Percentiles rank a stretch among this genome's conserved stretches.
Conservation (phyloP, 2,888 invertebrate species). For the Chaitophorus viminalis region DNA sequence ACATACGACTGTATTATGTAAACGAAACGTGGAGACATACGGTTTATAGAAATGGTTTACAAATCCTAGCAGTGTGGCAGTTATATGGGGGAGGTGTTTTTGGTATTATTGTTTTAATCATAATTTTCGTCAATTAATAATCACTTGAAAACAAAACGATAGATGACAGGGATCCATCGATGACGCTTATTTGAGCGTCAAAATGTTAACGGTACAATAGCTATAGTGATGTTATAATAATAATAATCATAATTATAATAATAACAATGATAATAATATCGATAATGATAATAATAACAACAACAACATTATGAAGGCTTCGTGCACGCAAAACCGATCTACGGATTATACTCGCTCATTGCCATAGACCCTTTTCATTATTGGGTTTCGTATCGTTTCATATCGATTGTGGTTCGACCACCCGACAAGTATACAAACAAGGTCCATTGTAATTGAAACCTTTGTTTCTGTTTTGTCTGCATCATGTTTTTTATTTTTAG, state of each 20-base stretch:
- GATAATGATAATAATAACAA: too few relatives aligned
- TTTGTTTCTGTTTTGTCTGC: slow-evolving; percentile 55
- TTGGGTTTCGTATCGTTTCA: slow-evolving; percentile 44
- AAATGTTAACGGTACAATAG: slow-evolving; percentile 55
- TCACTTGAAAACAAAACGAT: slow-evolving; percentile 43
- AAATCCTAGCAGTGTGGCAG: neutral
- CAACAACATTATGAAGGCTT: slow-evolving; percentile 36
- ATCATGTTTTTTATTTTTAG: slow-evolving; percentile 13
- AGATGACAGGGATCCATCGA: slow-evolving; percentile 37
- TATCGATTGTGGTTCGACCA: slow-evolving; percentile 28
- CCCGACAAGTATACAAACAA: slow-evolving; percentile 32
- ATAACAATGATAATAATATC: slow-evolving; percentile 42
- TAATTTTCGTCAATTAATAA: slow-evolving; percentile 42
- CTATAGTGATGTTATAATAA: slow-evolving; percentile 48
- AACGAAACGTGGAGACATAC: neutral
- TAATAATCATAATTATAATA: slow-evolving; percentile 39
- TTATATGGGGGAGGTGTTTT: neutral
- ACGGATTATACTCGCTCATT: slow-evolving; percentile 43
- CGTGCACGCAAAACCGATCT: slow-evolving; percentile 55
- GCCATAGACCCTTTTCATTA: slow-evolving; percentile 45
- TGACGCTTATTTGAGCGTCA: slow-evolving; percentile 49
- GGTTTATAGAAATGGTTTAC: neutral
- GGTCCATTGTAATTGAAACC: slow-evolving; percentile 49
- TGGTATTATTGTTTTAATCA: slow-evolving; percentile 3
- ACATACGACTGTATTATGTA: neutral